Conservation (phyloP, 37 sponge, comb jelly and placozoan genomes). For the Aplysina aerophoba region DNA sequence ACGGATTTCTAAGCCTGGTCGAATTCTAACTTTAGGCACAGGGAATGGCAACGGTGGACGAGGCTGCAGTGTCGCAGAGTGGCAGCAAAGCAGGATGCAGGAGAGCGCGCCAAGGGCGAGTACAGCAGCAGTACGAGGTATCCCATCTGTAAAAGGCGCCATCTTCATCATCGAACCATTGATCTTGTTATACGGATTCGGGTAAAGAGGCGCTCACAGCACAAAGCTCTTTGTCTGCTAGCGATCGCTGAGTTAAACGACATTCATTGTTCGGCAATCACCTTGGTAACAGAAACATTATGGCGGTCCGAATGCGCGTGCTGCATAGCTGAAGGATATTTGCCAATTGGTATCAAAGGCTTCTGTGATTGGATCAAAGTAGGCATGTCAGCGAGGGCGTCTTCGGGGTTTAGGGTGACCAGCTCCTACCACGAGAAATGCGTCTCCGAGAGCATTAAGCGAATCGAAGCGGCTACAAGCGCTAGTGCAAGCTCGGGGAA, state of each 20-base stretch:
- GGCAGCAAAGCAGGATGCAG: too few species aligned
- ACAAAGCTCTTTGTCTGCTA: not conserved
- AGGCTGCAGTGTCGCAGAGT: too few species aligned
- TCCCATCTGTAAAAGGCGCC: too few species aligned
- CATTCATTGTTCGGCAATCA: not conserved
- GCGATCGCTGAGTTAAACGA: not conserved
- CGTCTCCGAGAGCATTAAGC: slow-evolving; percentile 41
- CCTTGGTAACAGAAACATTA: not conserved
- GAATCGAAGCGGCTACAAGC: slow-evolving; percentile 22
- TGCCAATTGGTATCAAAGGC: not conserved
- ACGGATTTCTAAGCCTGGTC: not conserved
- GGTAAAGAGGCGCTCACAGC: not conserved
- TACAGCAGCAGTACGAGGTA: too few species aligned
- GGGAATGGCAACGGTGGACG: too few species aligned
- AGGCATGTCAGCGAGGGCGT: not conserved
- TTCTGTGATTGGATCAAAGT: not conserved
- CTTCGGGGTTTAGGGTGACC: not conserved
- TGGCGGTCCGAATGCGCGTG: not conserved
- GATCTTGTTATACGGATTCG: too few species aligned
- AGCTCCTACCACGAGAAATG: slow-evolving; percentile 59
- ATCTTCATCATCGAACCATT: too few species aligned
- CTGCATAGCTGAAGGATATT: not conserved
- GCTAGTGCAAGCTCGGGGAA: not conserved
- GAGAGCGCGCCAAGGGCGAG: too few species aligned
- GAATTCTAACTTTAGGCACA: not conserved